Base-by-base conservation (phyloP, 2,797 vertebrate genomes). In the Gymnoscopelus microlampas region DNA sequence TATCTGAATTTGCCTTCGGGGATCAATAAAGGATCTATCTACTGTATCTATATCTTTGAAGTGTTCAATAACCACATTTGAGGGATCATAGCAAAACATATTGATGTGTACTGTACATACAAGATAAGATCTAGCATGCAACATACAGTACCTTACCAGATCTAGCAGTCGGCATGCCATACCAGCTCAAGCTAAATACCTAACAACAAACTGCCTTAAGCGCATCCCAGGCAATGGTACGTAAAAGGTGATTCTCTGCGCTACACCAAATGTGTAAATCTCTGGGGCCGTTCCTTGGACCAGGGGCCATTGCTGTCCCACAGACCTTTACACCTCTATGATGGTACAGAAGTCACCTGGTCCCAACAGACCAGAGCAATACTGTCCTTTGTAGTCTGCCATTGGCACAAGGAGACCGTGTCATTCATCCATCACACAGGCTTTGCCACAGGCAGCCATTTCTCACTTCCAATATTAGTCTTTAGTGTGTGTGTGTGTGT, bases 371-470 rank as follows among this genome's bases (percentile, higher is more conserved):
- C 57, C 29, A 60, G 55, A 56, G 66, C 44, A 35, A 13, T 15
- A 56, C 3, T 47, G 53, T 66, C 58, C 60, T 68, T 48, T 12
- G 66, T 49, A 13, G 59, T 74, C 83, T 84, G 82, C 84, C 88
- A 81, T 82, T 84, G 80, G 88, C 80, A 63, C 60, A 58, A 87
- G 88, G 88, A 86, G 68, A 26, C 68, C 13, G 63, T 85, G 82
- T 88, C 88, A 89, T 77, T 77, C 85, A 91, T 92, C 88, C 86
- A 91, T 92, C 90, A 88, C 48, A 8, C 13, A 49, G 48, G 39
- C 1, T 68, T 65, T 51, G 82, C 85, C 15, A 12, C 80, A 62
- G 73, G 79, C 77, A 29, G 61, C 74, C 70, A 68, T 84, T 85
- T 47, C 50, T 84, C 79, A 78, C 76, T 15, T 63, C 77, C 77